Evolutionary conservation across 2,113 vertebrate genomes (phyloP).

Genomic region (Callipepla californica): DNA sequence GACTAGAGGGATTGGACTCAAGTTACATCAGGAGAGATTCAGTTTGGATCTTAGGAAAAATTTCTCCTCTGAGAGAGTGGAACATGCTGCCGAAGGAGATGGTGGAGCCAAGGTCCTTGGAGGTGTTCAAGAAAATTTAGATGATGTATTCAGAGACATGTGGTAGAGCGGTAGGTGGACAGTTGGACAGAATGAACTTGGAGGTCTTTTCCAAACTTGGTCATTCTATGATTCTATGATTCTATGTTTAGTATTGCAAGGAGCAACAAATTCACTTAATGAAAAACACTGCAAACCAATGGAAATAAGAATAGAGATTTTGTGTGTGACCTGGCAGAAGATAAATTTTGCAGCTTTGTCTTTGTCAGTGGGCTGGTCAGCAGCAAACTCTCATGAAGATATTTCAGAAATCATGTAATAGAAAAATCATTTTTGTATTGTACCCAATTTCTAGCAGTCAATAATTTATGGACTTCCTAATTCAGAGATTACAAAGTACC

Average conservation of each 20-base stretch:
- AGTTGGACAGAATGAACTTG: too few relatives aligned
- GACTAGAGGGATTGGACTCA: too few relatives aligned
- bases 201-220: too few relatives aligned
- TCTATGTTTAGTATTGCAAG: not conserved
- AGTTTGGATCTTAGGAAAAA: too few relatives aligned
- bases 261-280: not conserved
- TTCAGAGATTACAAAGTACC: not conserved
- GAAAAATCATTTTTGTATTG: not conserved
- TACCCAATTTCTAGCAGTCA: not conserved
- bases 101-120: too few relatives aligned
- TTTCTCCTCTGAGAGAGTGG: too few relatives aligned
- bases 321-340: not conserved
- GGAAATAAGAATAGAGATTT: not conserved
- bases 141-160: too few relatives aligned
- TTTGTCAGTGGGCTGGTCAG: not conserved
- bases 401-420: not conserved
- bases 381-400: not conserved
- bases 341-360: not conserved
- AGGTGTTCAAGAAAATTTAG: too few relatives aligned
- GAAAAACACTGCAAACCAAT: not conserved
- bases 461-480: not conserved
- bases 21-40: too few relatives aligned
- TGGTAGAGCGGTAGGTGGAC: too few relatives aligned
- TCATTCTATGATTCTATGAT: too few relatives aligned
- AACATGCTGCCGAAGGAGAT: too few relatives aligned